Evolutionary conservation across 2,113 vertebrate species (phyloP), one percentile per base, ranked within the genome.

Genomic region (Psilopogon haemacephalus): DNA sequence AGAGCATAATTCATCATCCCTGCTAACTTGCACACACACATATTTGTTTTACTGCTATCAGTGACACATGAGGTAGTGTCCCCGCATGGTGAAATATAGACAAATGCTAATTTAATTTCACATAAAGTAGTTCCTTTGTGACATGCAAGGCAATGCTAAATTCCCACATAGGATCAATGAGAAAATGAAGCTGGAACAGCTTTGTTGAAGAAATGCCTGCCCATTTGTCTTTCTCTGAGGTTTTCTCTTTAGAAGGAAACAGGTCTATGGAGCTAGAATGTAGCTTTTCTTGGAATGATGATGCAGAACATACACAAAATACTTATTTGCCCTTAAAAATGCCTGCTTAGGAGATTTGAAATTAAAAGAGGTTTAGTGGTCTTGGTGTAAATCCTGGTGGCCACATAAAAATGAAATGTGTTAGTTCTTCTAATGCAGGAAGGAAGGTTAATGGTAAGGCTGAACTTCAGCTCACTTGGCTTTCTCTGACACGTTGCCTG

Each of bases 31-130:
- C 23, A 12, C 58, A 35, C n/a, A 1, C 23, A 37, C 1, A 1
- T 44, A 44, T 68, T 94, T 76, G 59, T 86, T 93, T 90, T 73
- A 37, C 64, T 81, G 50, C 50, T 81, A 0, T 73, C 80, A 52
- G 1, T 85, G 87, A 32, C 80, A 78, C 67, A 52, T 2, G 52
- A 88, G 56, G 55, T 62, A 62, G 18, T 30, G 23, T 71, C 58
- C 38, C 52, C 88, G 62, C 28, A 2, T n/a, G 40, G 67, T 84
- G 92, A 91, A 88, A 77, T 88, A 69, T 7, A 86, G 86, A 83
- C 42, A 91, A 94, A 85, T 77, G 59, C 35, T 91, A 38, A 80
- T 93, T 89, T 83, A 75, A 84, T 84, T 69, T 91, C 37, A 70
- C 9, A 8, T 69, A 35, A 96, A 72, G 50, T 87, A 87, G 35